Percentiles rank a stretch among this genome's conserved stretches.
phyloP scores from a whole-genome alignment of 2,888 invertebrate genomes.

The Horisme vitalbata region DNA sequence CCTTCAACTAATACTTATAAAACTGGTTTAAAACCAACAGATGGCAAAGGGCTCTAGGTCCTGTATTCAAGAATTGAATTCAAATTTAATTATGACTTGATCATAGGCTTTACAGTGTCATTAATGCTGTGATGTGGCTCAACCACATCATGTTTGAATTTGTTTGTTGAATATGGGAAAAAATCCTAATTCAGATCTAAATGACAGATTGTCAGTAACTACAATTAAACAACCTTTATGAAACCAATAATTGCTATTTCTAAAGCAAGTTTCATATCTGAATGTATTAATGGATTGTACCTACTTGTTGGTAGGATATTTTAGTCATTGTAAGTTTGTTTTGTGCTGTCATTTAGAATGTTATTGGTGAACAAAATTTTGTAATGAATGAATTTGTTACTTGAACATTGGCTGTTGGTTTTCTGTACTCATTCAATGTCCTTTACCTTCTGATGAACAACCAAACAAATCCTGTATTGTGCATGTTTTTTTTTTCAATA shows the following conservation, averaged over 20 bases:
- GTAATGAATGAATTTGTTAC: background rate
- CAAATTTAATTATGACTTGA: no score
- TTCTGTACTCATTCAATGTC: constrained; percentile 73
- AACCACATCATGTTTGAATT: no score
- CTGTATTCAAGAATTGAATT: constrained; percentile 1
- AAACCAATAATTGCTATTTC: no score
- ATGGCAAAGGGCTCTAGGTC: constrained; percentile 71
- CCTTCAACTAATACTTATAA: constrained; percentile 70
- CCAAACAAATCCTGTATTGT: background rate
- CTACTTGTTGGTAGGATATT: no score
- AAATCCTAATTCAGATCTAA: background rate
- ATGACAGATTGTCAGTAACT: no score
- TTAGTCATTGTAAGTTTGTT: no score
- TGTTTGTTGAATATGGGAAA: background rate
- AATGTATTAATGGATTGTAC: no score
- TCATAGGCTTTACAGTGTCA: no score
- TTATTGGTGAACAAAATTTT: constrained; percentile 41
- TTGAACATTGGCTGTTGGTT: constrained; percentile 75
- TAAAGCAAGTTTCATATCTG: no score
- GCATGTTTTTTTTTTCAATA: no score
- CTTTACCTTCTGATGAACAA: constrained; percentile 74
- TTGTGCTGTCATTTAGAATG: constrained; percentile 51
- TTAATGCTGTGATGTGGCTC: no score
- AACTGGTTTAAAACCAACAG: constrained; percentile 50
- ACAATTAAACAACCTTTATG: no score